Evolutionary conservation across 2,113 vertebrate genomes (phyloP), one percentile per base, ranked within the genome.

Genomic region (Hippocampus barbouri): DNA sequence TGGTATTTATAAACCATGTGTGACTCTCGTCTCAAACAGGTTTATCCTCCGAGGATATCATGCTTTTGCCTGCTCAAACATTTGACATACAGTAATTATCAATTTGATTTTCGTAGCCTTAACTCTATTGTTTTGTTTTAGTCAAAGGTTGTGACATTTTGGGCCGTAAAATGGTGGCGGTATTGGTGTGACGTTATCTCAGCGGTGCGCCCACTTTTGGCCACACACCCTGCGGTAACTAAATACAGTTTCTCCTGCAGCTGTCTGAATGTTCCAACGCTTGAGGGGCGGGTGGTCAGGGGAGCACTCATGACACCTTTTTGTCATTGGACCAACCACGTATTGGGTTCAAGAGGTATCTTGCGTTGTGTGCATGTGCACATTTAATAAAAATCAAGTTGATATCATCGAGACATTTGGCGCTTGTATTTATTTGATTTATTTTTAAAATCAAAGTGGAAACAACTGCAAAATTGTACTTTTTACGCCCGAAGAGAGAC

Each of bases 11-110:
- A 68, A 53, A 66, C 66, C 3, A 25, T 57, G 15, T 76, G 66
- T 70, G 47, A 68, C 65, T 75, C 66, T 68, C 6, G 41, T 64
- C 84, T 74, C 73, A 83, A 86, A 80, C 69, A 83, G 74, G 66
- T 49, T 23, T 23, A 64, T 53, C 66, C 47, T 75, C 69, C 1
- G 4, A 18, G 47, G 47, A 49, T 5, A 4, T 49, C 47, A 16
- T 49, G 47, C 47, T 49, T 40, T 70, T 60, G 27, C 73, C 66
- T 12, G 38, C 18, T 16, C 51, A 34, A 66, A 62, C 14, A n/a
- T 14, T 60, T 30, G 14, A 18, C 4, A 38, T 34, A 27, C 27
- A 27, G 25, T 25, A 15, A 27, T 61, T 5, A 18, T 60, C 14
- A 5, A 15, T 59, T 30, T 5, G 15, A 34, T 61, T 34, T 18